phyloP scores from a whole-genome alignment of 64 coral and sea anemone genomes.

The Dendronephthya gigantea region DNA sequence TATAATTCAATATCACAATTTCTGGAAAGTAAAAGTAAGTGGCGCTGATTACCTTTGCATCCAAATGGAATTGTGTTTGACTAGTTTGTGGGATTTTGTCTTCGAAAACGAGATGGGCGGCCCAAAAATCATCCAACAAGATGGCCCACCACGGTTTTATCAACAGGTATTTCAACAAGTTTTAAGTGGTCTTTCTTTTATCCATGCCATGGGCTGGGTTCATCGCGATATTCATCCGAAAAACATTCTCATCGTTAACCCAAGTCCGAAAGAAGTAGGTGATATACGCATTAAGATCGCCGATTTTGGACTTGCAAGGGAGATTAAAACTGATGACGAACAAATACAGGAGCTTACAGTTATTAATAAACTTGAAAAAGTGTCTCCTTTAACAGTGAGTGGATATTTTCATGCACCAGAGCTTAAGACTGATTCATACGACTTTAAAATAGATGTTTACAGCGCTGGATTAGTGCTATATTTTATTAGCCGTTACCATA shows the following conservation, averaged over 20 bases:
- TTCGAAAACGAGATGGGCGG: background rate
- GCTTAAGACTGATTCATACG: background rate
- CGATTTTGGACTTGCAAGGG: background rate
- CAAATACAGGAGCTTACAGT: background rate
- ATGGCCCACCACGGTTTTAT: background rate
- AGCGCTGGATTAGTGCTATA: background rate
- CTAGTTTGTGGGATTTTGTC: background rate
- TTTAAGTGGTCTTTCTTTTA: background rate
- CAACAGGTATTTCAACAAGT: background rate
- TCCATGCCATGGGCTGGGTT: background rate
- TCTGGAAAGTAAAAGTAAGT: background rate
- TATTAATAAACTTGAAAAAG: background rate
- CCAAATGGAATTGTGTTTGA: background rate
- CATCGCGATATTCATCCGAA: background rate
- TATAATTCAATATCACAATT: background rate
- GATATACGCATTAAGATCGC: background rate
- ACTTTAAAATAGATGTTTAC: background rate
- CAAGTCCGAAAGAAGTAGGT: background rate
- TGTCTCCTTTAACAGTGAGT: background rate
- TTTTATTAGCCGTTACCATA: background rate
- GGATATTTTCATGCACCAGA: background rate
- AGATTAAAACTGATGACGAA: background rate
- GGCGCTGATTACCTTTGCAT: background rate
- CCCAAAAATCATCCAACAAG: background rate
- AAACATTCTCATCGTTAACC: background rate